Evolutionary conservation across 2,888 invertebrate species (phyloP).

Genomic region (Tetragonisca angustula): DNA sequence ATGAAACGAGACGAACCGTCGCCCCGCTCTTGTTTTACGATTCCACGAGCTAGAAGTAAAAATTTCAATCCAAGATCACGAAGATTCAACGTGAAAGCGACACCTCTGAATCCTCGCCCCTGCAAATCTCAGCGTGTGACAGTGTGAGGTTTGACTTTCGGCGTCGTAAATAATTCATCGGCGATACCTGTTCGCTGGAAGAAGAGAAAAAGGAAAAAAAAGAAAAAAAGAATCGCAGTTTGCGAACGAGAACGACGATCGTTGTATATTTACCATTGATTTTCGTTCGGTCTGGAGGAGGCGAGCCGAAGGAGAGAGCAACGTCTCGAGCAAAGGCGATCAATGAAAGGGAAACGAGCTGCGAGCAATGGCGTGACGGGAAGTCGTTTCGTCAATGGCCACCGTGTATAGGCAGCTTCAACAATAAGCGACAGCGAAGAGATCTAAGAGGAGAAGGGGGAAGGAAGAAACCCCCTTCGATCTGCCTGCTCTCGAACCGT

Average conservation of each 20-base stretch:
- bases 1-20: too few relatives aligned
- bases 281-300: neutral
- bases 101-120: neutral
- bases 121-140: neutral
- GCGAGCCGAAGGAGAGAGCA: slow-evolving; percentile 4
- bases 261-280: slow-evolving; percentile 16
- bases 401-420: slow-evolving; percentile 53
- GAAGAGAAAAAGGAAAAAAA: too few relatives aligned
- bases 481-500: slow-evolving; percentile 25
- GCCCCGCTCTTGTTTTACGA: too few relatives aligned
- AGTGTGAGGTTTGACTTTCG: neutral
- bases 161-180: neutral
- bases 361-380: slow-evolving; percentile 75
- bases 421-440: slow-evolving; percentile 50
- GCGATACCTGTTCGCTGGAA: slow-evolving; percentile 36
- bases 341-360: slow-evolving; percentile 32
- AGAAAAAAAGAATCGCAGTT: neutral
- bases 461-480: slow-evolving; percentile 46
- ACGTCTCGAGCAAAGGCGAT: slow-evolving; percentile 23
- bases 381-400: slow-evolving; percentile 77
- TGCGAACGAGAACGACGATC: slow-evolving; percentile 7
- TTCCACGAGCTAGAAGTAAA: too few relatives aligned
- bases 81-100: neutral
- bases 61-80: too few relatives aligned
- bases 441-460: neutral